phyloP scores from a whole-genome alignment of 2,888 invertebrate species.

The Gerris lacustris region DNA sequence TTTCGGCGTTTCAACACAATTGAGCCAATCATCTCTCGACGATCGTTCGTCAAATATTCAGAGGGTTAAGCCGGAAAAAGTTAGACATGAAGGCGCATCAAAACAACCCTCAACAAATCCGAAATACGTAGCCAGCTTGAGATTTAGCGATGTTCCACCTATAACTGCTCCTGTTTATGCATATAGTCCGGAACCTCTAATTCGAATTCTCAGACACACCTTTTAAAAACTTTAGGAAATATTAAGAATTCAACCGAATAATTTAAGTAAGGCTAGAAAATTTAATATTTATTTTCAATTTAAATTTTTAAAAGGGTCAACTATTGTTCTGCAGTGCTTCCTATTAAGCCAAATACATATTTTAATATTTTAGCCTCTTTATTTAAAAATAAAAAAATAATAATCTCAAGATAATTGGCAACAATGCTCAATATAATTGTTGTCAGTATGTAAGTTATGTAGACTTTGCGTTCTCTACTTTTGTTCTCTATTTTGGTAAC shows the following conservation, averaged over 20 bases:
- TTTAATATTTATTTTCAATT: no score
- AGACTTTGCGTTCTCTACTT: neutral
- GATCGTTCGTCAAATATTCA: neutral
- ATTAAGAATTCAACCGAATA: no score
- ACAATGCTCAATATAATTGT: no score
- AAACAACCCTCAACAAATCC: neutral
- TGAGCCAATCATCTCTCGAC: neutral
- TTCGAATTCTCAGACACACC: neutral
- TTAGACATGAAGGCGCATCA: neutral
- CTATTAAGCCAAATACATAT: no score
- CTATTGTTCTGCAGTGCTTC: no score
- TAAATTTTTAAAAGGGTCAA: no score
- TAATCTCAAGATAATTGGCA: no score
- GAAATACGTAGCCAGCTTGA: neutral
- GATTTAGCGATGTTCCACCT: slow-evolving; percentile 3
- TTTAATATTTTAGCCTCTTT: no score
- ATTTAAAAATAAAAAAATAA: no score
- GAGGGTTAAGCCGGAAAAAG: neutral
- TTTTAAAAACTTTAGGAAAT: neutral
- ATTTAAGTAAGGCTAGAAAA: no score
- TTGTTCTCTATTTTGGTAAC: neutral
- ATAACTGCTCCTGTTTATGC: neutral
- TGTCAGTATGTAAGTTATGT: no score
- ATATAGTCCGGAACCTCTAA: neutral
- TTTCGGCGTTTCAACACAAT: neutral